Evolutionary conservation across 2,797 vertebrate genomes (phyloP).

Genomic region (Toxotes lorentzi): DNA sequence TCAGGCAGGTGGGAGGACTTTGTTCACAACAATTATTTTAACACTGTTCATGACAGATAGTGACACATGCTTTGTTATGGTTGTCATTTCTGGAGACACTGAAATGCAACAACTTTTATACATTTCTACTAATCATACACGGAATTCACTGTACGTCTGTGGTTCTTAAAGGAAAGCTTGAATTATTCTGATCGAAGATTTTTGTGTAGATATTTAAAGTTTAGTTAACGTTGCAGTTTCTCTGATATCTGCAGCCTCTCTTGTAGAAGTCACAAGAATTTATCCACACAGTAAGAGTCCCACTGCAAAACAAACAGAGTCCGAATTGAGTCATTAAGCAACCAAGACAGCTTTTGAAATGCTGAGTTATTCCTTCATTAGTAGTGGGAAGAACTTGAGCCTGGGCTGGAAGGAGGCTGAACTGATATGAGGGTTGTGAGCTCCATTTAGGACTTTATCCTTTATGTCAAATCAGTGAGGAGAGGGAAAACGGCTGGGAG

Average conservation of each 20-base stretch:
- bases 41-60: background rate
- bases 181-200: constrained; percentile 5
- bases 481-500: constrained; percentile 31
- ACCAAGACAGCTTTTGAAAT: constrained; percentile 23
- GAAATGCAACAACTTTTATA: background rate
- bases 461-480: constrained; percentile 38
- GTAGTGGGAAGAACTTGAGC: constrained; percentile 20
- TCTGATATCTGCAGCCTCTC: constrained; percentile 1
- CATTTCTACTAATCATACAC: background rate
- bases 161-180: background rate
- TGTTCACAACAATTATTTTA: constrained; percentile 3
- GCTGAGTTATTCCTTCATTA: constrained; percentile 33
- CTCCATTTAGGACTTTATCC: constrained; percentile 52
- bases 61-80: background rate
- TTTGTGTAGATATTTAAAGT: background rate
- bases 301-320: constrained; percentile 11
- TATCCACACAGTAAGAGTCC: background rate
- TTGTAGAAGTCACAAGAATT: background rate
- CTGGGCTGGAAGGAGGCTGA: constrained; percentile 25
- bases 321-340: constrained; percentile 15
- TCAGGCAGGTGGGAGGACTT: constrained; percentile 13
- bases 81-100: background rate
- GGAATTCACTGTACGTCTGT: background rate
- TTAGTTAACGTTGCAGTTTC: background rate
- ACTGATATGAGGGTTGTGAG: constrained; percentile 19